phyloP scores from a whole-genome alignment of 2,113 vertebrate species.

The Barnardius zonarius region DNA sequence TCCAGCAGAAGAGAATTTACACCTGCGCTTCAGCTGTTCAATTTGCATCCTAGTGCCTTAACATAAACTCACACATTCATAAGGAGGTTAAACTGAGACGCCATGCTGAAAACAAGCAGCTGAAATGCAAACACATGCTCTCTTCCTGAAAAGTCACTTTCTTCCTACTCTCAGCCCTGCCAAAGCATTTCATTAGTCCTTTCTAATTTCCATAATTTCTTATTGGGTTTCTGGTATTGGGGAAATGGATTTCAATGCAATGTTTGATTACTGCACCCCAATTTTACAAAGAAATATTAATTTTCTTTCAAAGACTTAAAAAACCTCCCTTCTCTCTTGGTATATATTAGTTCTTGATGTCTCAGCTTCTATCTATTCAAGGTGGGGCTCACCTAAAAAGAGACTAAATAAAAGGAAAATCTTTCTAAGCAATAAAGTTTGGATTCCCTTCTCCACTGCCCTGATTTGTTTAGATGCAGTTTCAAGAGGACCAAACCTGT shows the following conservation, averaged over 20 bases:
- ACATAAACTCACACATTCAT: slow-evolving; percentile 1
- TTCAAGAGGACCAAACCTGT: background rate
- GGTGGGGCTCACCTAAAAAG: background rate
- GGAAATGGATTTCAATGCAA: background rate
- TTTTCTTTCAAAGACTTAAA: background rate
- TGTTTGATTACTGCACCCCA: background rate
- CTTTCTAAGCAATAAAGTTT: background rate
- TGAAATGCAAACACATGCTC: slow-evolving; percentile 6
- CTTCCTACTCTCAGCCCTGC: background rate
- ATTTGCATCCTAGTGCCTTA: slow-evolving; percentile 1
- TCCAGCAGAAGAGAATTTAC: slow-evolving; percentile 6
- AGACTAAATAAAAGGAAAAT: background rate
- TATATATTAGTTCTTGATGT: background rate
- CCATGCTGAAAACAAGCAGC: slow-evolving; percentile 5
- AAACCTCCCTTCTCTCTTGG: background rate
- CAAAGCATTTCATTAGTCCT: background rate
- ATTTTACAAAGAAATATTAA: background rate
- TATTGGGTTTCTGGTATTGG: background rate
- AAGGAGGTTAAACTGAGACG: slow-evolving; percentile 23
- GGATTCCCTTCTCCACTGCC: background rate
- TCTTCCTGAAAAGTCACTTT: background rate
- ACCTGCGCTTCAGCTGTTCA: slow-evolving; percentile 11
- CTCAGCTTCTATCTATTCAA: background rate
- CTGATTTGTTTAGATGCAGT: background rate
- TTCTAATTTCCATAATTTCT: background rate